Base-by-base conservation (phyloP, 2,113 vertebrate species). In the Capricornis sumatraensis region DNA sequence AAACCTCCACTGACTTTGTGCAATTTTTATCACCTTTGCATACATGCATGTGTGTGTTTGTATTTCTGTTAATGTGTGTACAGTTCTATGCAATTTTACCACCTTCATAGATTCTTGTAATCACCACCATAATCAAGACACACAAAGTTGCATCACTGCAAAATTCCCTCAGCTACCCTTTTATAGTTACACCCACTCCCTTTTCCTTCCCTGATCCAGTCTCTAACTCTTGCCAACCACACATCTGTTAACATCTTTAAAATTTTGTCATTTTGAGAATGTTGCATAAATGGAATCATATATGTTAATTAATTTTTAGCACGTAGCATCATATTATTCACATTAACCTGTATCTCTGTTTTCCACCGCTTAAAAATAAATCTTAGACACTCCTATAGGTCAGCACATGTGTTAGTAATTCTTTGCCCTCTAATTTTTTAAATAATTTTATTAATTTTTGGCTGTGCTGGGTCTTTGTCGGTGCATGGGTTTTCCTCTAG, bases 361-460 rank as follows among this genome's bases (percentile, higher is more conserved):
- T 33, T 52, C 76, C 4, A 19, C 71, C 30, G 16, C 30, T 55
- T 94, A 90, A 95, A 90, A 90, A 50, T 85, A 85, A 93, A 60
- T 23, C 28, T 23, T 53, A 71, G 43, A 16, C 14, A 62, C 1
- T 4, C 19, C 33, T 82, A 33, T 1, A 17, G 2, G 71, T 53
- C 28, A 93, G 21, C 7, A 58, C 13, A 53, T 2, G 5, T 40
- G 4, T 52, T 36, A 60, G 60, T 62, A 55, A 57, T 30, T 64
- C 30, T 36, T 76, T 74, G 43, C 10, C 1, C 10, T 79, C 14
- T 85, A 11, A 12, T 81, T 47, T 81, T 74, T 23, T 0, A 13
- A 23, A 71, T 71, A 40, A 23, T 40, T 71, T 12, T 71, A 6
- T 40, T 71, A 19, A 71, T 6, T 13, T 40, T 71, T 6, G 67